A percentile compares a stretch with the other conserved stretches of the same genome.
Evolutionary conservation across 2,888 invertebrate species (phyloP).

Genomic region (Theristus sp.): DNA sequence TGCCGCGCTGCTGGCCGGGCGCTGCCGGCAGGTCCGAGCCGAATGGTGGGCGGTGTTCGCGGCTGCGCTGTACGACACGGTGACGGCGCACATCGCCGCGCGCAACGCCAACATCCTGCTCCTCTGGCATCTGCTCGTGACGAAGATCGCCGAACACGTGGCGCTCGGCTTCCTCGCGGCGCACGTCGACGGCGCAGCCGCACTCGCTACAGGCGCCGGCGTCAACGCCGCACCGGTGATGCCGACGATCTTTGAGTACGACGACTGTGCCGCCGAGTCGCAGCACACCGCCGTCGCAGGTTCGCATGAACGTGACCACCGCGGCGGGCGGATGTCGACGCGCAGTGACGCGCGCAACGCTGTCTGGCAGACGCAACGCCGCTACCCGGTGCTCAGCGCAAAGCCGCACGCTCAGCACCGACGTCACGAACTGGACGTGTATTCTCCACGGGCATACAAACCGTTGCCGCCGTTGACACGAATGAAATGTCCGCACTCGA

Average conservation of each 20-base stretch:
- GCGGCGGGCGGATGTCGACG: background rate
- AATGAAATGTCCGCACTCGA: too few species aligned
- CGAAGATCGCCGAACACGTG: background rate
- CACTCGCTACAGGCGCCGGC: background rate
- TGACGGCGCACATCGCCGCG: background rate
- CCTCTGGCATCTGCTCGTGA: background rate
- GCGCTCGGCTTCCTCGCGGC: background rate
- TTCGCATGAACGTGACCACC: too few species aligned
- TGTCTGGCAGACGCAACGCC: background rate
- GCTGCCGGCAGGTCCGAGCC: background rate
- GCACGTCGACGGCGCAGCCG: background rate
- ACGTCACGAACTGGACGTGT: too few species aligned
- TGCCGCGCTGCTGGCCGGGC: background rate
- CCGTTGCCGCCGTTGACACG: too few species aligned
- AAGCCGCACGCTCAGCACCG: background rate
- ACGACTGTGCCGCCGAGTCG: background rate
- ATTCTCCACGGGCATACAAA: too few species aligned
- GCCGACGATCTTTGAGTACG: slow-evolving; percentile 1
- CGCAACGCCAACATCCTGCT: background rate
- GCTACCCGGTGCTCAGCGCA: background rate
- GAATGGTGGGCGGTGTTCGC: slow-evolving; percentile 8
- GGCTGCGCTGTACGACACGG: background rate
- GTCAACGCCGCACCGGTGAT: background rate
- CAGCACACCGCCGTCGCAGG: background rate
- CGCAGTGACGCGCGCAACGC: background rate